Conservation (phyloP, 1,140 invertebrate species). For the Euglossa dilemma region DNA sequence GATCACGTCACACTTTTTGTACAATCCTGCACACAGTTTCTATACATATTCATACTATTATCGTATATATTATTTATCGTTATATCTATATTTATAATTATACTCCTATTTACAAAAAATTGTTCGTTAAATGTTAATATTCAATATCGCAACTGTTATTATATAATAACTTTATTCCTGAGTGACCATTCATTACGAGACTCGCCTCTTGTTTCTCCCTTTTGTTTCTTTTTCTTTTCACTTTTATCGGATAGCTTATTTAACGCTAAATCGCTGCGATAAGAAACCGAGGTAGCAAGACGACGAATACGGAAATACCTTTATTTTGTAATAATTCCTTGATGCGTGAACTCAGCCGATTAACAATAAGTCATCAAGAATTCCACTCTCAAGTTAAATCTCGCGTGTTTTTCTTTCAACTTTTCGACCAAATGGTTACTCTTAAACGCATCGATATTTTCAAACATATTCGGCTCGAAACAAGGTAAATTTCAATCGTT, state of each 20-base stretch:
- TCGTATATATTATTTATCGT: constrained; percentile 34
- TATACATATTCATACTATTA: constrained; percentile 34
- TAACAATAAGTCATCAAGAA: not conserved
- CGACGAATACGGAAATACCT: constrained; percentile 21
- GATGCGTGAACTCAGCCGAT: not conserved
- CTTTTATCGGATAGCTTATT: constrained; percentile 45
- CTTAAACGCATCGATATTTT: not conserved
- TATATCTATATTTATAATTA: constrained; percentile 72
- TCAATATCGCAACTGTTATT: constrained; percentile 76
- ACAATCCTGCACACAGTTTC: constrained; percentile 49
- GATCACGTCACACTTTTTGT: constrained; percentile 13
- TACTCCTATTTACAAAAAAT: constrained; percentile 78
- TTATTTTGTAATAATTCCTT: not conserved
- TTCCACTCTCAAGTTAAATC: not conserved
- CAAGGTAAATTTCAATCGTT: not conserved
- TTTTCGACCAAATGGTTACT: not conserved
- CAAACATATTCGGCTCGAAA: not conserved
- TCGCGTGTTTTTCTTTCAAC: too few relatives aligned
- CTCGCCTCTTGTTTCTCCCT: constrained; percentile 48
- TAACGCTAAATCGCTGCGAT: constrained; percentile 42
- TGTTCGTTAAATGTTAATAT: constrained; percentile 75
- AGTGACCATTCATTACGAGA: constrained; percentile 76
- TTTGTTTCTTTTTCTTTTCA: not conserved
- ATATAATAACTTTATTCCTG: constrained; percentile 77
- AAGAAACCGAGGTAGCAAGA: constrained; percentile 48